Conservation (phyloP, 2,888 invertebrate genomes). For the Agrotis puta region DNA sequence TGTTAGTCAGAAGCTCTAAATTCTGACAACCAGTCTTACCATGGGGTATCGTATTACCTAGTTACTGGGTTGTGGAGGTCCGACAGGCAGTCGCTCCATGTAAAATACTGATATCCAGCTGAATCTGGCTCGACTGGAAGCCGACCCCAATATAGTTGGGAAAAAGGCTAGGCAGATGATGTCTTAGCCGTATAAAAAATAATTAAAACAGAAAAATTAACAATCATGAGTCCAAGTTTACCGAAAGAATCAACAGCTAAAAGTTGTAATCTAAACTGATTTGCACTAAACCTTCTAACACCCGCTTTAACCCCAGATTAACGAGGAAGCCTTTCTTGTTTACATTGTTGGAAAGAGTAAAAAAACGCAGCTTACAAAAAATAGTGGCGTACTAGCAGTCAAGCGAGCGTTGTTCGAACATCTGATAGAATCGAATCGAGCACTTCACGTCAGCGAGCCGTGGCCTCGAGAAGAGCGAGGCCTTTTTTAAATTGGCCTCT, state of each 20-base stretch:
- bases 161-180: no score
- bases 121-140: no score
- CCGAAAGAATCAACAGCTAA: background rate
- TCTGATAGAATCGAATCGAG: conserved; percentile 81
- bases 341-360: conserved; percentile 51
- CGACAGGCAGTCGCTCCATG: no score
- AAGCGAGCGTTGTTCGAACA: conserved; percentile 65
- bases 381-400: conserved; percentile 58
- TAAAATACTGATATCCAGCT: no score
- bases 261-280: conserved; percentile 41
- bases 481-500: conserved; percentile 32
- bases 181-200: background rate
- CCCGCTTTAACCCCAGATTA: conserved; percentile 35
- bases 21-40: no score
- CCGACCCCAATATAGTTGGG: no score
- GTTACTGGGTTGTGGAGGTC: no score
- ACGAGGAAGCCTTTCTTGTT: conserved; percentile 48
- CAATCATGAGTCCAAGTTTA: background rate
- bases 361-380: conserved; percentile 55
- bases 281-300: conserved; percentile 28
- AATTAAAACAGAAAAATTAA: background rate
- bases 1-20: no score
- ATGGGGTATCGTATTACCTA: no score
- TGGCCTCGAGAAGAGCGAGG: conserved; percentile 61
- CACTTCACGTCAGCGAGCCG: conserved; percentile 75